These are phyloP conservation scores for Eulemur coronatus DNA, from an alignment of 2,797 vertebrate genomes.

Conservation along the genomic window DNA sequence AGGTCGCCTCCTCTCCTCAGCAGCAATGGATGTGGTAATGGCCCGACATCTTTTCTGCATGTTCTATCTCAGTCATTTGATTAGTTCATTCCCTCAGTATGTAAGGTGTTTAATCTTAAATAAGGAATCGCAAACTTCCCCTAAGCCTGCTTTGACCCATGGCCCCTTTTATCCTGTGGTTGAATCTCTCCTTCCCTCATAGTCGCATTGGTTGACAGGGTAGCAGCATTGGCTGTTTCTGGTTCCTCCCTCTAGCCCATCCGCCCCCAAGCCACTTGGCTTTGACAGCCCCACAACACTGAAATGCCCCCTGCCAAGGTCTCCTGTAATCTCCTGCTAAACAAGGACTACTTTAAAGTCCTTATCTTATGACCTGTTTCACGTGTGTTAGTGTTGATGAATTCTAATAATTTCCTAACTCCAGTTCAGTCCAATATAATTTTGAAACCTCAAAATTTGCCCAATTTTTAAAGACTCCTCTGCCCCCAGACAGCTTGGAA, in stretches of 20 bases:
- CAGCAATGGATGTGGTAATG: neutral
- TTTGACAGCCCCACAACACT: neutral
- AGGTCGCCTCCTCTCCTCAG: fast-evolving
- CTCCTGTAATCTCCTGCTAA: neutral
- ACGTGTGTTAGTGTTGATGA: neutral
- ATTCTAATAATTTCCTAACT: neutral
- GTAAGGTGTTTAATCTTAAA: neutral
- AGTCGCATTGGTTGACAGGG: neutral
- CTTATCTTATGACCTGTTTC: neutral
- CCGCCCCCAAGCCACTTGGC: too few species aligned
- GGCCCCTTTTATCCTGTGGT: neutral
- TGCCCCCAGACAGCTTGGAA: neutral
- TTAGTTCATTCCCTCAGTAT: neutral
- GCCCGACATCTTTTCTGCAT: neutral
- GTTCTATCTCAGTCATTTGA: neutral
- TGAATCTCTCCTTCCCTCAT: neutral
- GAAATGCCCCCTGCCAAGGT: neutral
- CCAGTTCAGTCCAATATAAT: neutral
- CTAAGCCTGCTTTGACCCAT: neutral
- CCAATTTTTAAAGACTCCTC: neutral
- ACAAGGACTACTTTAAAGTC: neutral
- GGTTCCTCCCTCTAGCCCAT: neutral
- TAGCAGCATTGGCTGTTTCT: neutral
- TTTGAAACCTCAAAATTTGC: neutral
- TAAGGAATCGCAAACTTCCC: neutral